Conservation (phyloP, 2,797 vertebrate genomes). For the Eulemur mongoz region DNA sequence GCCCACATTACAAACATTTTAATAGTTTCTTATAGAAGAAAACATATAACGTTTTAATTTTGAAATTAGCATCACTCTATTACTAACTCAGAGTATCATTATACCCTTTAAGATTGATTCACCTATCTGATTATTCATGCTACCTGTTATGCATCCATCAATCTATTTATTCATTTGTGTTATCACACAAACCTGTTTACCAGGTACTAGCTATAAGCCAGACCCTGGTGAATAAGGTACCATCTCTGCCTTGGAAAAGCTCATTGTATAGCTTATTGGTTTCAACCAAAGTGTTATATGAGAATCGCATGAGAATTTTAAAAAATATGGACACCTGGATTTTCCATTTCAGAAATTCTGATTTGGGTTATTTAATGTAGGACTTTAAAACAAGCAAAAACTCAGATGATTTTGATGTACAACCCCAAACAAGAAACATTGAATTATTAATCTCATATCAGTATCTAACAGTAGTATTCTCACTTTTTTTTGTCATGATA, state of each 20-base stretch:
- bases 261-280: background rate
- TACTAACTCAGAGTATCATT: background rate
- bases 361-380: background rate
- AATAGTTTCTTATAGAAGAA: background rate
- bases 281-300: background rate
- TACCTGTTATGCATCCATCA: background rate
- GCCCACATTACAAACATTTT: background rate
- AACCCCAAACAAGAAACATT: background rate
- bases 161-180: background rate
- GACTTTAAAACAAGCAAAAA: background rate
- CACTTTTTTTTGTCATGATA: background rate
- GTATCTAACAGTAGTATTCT: background rate
- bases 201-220: background rate
- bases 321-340: accelerated
- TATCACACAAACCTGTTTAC: background rate
- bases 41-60: background rate
- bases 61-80: background rate
- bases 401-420: background rate
- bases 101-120: background rate
- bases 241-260: background rate
- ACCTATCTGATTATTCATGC: background rate
- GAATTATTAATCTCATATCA: background rate
- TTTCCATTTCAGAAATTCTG: background rate
- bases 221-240: background rate
- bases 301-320: background rate